Base-by-base conservation (phyloP, 1,140 invertebrate species). In the Monomorium pharaonis region DNA sequence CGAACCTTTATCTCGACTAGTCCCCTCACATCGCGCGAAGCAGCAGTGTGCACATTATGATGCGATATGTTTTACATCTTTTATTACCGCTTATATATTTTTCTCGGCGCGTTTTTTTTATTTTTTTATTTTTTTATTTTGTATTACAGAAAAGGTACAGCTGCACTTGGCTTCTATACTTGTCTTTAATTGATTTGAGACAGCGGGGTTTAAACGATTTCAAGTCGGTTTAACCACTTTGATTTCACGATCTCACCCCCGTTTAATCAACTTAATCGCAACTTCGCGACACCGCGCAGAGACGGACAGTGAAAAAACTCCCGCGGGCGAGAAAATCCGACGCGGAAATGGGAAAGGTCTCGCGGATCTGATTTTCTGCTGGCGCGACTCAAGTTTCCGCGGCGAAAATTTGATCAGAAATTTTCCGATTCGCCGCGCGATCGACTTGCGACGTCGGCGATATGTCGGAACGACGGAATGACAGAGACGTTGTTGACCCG, bases 401-500 rank as follows among this genome's bases (percentile, higher is more conserved):
- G 27, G 62, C 6, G 37, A 37, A 84, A 84, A 87, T 90, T 63
- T 62, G 49, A 88, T 84, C 74, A 63, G 27, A 75, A 86, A 87
- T 89, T 89, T 86, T 90, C 84, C 65, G 54, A 51, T 30, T 65
- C 74, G 33, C 21, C 63, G 49, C 74, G 74, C 86, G 54, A 47
- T 70, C 47, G n/a, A 47, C 49, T 67, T 44, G 24, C 44, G 33
- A 60, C 86, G 62, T 74, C n/a, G 33, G 60, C 62, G 65, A 47
- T 27, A 14, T n/a, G 24, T 76, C 44, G 72, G 3, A 27, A 47
- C 51, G 69, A 49, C n/a, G n/a, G n/a, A n/a, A n/a, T n/a, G 49
- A 86, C 58, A 49, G 54, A 67, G 67, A 83, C 84, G 88, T 47
- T 86, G 85, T 85, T 92, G 90, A 91, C 87, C 87, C 86, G 62